These are phyloP conservation scores for Lasiommata megera DNA, from an alignment of 2,888 invertebrate genomes.

Conservation along the genomic window DNA sequence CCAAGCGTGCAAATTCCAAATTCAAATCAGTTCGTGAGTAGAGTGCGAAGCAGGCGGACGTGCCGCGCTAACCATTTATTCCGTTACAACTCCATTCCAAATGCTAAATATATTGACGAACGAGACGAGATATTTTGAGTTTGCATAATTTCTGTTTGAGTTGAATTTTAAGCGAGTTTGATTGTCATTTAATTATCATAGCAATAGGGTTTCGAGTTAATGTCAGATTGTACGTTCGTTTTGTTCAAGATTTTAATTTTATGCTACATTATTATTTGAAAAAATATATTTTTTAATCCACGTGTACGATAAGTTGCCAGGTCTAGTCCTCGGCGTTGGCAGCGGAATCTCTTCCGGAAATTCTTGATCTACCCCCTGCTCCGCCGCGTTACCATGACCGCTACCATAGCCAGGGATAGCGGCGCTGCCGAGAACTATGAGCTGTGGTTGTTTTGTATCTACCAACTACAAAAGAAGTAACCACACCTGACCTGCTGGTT, in stretches of 20 bases:
- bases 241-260: neutral
- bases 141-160: conserved; percentile 64
- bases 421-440: too few species aligned
- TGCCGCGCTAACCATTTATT: conserved; percentile 66
- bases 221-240: neutral
- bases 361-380: too few species aligned
- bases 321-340: too few species aligned
- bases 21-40: conserved; percentile 77
- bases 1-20: conserved; percentile 66
- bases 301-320: too few species aligned
- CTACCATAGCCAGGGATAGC: too few species aligned
- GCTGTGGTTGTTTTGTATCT: too few species aligned
- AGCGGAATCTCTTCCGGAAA: too few species aligned
- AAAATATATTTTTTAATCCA: too few species aligned
- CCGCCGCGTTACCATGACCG: too few species aligned
- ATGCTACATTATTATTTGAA: too few species aligned
- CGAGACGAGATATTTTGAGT: conserved; percentile 60
- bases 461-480: too few species aligned
- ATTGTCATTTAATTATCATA: conserved; percentile 31
- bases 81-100: conserved; percentile 67
- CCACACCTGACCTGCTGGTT: too few species aligned
- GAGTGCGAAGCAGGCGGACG: conserved; percentile 68
- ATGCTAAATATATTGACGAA: conserved; percentile 72
- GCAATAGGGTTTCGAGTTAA: conserved; percentile 9
- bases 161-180: conserved; percentile 50